These are phyloP conservation scores for Laticauda laticaudata DNA, from an alignment of 2,113 vertebrate genomes.

Conservation along the genomic window DNA sequence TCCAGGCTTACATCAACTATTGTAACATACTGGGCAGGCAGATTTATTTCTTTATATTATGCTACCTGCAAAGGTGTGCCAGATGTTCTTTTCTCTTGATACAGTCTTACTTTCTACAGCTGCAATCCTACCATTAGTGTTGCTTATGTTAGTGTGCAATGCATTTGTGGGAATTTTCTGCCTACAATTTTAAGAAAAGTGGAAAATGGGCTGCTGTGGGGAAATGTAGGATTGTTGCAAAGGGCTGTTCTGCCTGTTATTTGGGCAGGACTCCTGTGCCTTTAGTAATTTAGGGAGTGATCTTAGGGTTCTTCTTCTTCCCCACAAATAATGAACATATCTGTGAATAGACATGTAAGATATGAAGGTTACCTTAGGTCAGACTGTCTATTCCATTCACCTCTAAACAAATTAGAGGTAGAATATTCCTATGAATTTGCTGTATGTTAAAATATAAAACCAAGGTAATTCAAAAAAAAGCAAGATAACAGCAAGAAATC, in stretches of 20 bases:
- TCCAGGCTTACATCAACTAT: slow-evolving; percentile 12
- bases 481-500: not conserved
- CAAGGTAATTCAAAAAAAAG: not conserved
- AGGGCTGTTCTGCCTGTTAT: not conserved
- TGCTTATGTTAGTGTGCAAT: not conserved
- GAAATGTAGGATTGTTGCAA: not conserved
- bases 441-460: not conserved
- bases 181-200: not conserved
- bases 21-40: not conserved
- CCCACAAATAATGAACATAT: too few relatives aligned
- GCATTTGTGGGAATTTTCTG: not conserved
- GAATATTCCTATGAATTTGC: not conserved
- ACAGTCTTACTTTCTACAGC: not conserved
- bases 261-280: not conserved
- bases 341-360: not conserved
- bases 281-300: not conserved
- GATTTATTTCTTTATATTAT: not conserved
- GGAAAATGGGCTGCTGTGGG: not conserved
- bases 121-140: not conserved
- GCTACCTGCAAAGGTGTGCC: not conserved
- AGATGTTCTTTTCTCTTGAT: not conserved
- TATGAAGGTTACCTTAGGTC: not conserved
- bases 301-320: not conserved
- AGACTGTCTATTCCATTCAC: not conserved
- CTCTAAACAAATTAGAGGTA: not conserved